Base-by-base conservation (phyloP, 1,140 invertebrate genomes). In the Temnothorax longispinosus region DNA sequence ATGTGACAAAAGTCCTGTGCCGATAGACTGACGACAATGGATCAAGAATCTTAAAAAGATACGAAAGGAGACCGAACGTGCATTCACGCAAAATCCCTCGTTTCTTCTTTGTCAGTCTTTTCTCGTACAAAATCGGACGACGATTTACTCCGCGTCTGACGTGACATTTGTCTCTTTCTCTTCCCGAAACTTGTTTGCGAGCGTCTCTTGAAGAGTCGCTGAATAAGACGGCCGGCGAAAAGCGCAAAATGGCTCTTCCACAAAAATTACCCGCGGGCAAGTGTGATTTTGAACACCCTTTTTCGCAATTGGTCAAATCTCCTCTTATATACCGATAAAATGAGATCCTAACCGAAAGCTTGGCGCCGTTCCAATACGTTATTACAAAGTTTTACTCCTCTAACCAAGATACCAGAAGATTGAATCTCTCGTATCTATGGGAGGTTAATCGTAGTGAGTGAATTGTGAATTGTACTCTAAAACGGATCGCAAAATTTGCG, bases 331-430 rank as follows among this genome's bases (percentile, higher is more conserved):
- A 54, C 69, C 80, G 67, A 74, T 74, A 18, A 84, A 84, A 84
- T 50, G 69, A 74, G 80, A 84, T 74, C 54, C 80, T 84, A 84
- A 84, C 80, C 80, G 80, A 74, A 84, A 84, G 54, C 80, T 74
- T 84, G 80, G 80, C 80, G 35, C 18, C 41, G 80, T 13, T 84
- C 80, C 80, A 84, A 54, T 27, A 35, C 69, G 50, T 74, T 82
- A 82, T 74, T 82, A 67, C 80, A 82, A 84, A 54, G 54, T 74
- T 71, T 69, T 84, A 84, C 80, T 84, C 27, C 41, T 27, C 65
- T 74, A 84, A 58, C 69, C 69, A 44, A 71, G 69, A 84, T 50
- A 84, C 69, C 80, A 54, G 69, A 47, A 84, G 69, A 84, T 84
- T 74, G 52, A 84, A 84, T 84, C 80, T 60, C 67, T 62, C 67